Base-by-base conservation (phyloP, 2,113 vertebrate species). In the Pontoporia blainvillei region DNA sequence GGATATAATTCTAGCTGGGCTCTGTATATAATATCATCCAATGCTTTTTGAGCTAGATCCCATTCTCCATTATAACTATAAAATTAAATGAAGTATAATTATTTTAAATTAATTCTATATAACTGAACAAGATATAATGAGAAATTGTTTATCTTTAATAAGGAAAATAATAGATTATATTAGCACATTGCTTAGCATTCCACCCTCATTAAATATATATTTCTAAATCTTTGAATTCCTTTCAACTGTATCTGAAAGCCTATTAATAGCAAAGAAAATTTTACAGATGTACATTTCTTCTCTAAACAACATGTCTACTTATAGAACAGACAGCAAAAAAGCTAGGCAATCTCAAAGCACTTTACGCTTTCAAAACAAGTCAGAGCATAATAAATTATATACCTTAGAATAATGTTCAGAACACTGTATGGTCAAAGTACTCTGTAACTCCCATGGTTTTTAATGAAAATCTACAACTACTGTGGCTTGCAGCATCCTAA, bases 11-110 rank as follows among this genome's bases (percentile, higher is more conserved):
- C 99, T 86, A 99, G 98, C 98, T 99, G 99, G 52, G 99, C 99
- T 98, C 99, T 99, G 93, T 99, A 99, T 84, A 99, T 98, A 97
- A 99, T 98, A 5, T 99, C 99, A 98, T 99, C 99, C 98, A 99
- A 98, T 57, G 99, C 99, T 99, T 99, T 99, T 95, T 99, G 99
- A 97, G 99, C 99, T 95, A 99, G 92, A 95, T 99, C 99, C 97
- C 99, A 99, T 97, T 99, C 99, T 95, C 99, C 99, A 92, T 99
- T 99, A 96, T 99, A 99, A 98, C 99, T 99, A 97, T 25, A 98
- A 97, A 98, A 93, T 95, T 90, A 97, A 95, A 81, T 66, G 9
- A 92, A 94, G 34, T n/a, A n/a, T 29, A 85, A 94, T 83, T 88
- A 91, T 75, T 97, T 83, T 91, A 49, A 90, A 67, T 95, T 93